Conservation (phyloP, 2,113 vertebrate species). For the Tauraco erythrolophus region DNA sequence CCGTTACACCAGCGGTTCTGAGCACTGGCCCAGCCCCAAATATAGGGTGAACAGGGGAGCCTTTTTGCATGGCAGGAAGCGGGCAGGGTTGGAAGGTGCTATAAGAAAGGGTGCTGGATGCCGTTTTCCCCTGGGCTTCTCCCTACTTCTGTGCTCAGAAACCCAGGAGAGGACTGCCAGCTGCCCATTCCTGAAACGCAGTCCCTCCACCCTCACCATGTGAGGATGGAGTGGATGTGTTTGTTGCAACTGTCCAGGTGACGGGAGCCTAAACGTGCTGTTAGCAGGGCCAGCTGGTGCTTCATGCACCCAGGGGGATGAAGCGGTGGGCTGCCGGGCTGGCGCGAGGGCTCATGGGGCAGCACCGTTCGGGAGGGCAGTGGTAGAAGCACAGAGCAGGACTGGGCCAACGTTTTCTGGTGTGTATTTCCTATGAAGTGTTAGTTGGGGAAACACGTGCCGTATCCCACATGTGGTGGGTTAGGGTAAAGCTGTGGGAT, state of each 20-base stretch:
- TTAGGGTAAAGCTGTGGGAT: not conserved
- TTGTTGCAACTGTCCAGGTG: not conserved
- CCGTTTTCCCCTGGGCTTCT: not conserved
- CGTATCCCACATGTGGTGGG: not conserved
- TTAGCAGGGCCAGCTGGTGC: not conserved
- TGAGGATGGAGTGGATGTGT: not conserved
- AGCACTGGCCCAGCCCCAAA: not conserved
- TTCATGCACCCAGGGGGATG: not conserved
- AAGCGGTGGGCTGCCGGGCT: not conserved
- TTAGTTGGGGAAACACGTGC: not conserved
- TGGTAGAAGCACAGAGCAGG: not conserved
- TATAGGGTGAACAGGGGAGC: not conserved
- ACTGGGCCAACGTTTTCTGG: not conserved
- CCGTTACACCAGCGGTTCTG: not conserved
- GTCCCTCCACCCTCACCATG: accelerated
- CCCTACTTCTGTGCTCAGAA: not conserved
- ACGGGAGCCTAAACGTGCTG: not conserved
- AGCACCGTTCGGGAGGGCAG: accelerated
- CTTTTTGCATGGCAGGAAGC: not conserved
- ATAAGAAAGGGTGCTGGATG: not conserved
- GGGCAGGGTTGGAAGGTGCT: not conserved
- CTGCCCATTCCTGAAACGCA: not conserved
- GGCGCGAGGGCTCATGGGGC: accelerated
- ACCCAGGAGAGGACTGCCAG: accelerated
- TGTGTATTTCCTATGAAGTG: not conserved